Evolutionary conservation across 2,888 invertebrate genomes (phyloP), one percentile per base, ranked within the genome.

Genomic region (Tachystola acroxantha): DNA sequence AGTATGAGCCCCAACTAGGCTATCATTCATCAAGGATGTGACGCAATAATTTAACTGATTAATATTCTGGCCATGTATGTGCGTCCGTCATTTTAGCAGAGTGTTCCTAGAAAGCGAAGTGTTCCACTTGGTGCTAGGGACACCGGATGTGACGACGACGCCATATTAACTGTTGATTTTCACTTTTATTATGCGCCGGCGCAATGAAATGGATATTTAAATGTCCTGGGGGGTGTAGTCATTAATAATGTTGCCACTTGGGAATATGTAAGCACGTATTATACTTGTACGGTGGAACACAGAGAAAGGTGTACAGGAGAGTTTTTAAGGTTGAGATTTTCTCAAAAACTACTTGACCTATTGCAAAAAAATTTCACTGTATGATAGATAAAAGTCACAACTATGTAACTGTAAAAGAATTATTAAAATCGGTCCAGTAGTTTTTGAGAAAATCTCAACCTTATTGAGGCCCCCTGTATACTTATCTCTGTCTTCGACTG

Each of bases 71-170:
- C 49, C 57, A 57, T 54, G 64, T 52, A 44, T 39, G 39, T 47
- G 54, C 66, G 69, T 64, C 64, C 64, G 67, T 68, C 71, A 71
- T 74, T 70, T 75, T 56, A 70, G 70, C 61, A 63, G 59, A 53
- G 59, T 69, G 66, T 82, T 82, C 81, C 72, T 79, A 76, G 84
- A 79, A 82, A 80, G 73, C 68, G 65, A 67, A 66, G 66, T 72
- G 77, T 63, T 71, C 72, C 70, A 78, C 64, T 70, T 64, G 68
- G 59, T 55, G 60, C 57, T 54, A 61, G 64, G 67, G 57, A 66
- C 54, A 53, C 64, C 73, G 79, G 78, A 80, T 64, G 58, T 65
- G 60, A 60, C 58, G 46, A 46, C 53, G 49, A 40, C 57, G 49
- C 62, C 67, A 71, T 65, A 66, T 51, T 65, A 71, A 74, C 72